Evolutionary conservation across 1,140 invertebrate genomes (phyloP), one percentile per base, ranked within the genome.

Genomic region (Helicoverpa armigera): DNA sequence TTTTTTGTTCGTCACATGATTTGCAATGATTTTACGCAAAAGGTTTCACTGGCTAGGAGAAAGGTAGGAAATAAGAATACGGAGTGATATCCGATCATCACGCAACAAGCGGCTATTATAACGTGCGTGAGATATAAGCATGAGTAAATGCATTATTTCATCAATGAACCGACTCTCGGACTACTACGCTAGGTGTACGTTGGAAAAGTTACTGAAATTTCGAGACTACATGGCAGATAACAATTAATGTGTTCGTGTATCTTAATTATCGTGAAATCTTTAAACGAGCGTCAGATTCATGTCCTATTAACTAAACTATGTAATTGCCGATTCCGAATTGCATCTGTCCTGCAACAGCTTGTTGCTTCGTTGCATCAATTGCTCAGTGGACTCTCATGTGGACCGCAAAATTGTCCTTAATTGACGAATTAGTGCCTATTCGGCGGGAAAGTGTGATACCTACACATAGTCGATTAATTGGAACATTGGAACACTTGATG

Each of bases 301-400:
- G 82, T 82, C 70, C 70, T 77, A 85, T 87, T 85, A 83, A 83
- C 81, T 86, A 83, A 86, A 87, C 79, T 82, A 82, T 84, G 72
- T 90, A 91, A 94, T 91, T 86, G 88, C 84, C 91, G n/a, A 84
- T 90, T 86, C 85, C 87, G 82, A 92, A 94, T 93, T 92, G 90
- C 91, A 93, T 89, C 84, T 87, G 89, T 84, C 83, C 82, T 90
- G 91, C 90, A 91, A 84, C 72, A 80, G 18, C 65, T 50, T 3
- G 65, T 69, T 69, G 65, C 43, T 80, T 81, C 43, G 82, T 85
- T 89, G 90, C 89, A 89, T 85, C 89, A 90, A 91, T 91, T 90
- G 86, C 76, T 82, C 56, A 61, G 67, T 81, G 73, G 82, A 85
- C 70, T 79, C 85, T 79, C 77, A 80, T 87, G 87, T 82, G 73